Evolutionary conservation across 2,113 vertebrate species (phyloP), one percentile per base, ranked within the genome.

Genomic region (Lipophrys pholis): DNA sequence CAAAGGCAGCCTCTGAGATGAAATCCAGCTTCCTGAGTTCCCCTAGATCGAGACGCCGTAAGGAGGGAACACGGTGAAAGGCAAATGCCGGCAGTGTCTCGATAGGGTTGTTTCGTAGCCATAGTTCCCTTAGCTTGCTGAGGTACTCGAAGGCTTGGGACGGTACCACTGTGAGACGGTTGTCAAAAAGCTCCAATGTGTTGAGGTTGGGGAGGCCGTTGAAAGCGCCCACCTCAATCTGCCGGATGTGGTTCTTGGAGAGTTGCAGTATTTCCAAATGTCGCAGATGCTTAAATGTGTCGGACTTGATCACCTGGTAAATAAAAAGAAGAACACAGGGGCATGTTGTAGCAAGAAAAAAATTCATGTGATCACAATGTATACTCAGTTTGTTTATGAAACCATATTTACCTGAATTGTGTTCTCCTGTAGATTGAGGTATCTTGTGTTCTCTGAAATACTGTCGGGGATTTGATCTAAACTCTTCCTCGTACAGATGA

Each of bases 371-470:
- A 42, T 71, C 43, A 58, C 60, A 61, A 41, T 36, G 17, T 56
- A 15, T 45, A 17, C 2, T 40, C 5, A 42, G 58, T 21, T 55
- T 43, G 51, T 49, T 54, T 17, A 48, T 74, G 7, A 76, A 39
- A 46, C 6, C 52, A 59, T 63, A 46, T 75, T 91, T 91, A 91
- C 86, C 94, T 98, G 96, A 92, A 98, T 96, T 66, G 94, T 86
- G 77, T 99, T 99, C 91, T 99, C 97, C 87, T 99, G 97, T 52
- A 99, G 93, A 91, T 99, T 99, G 91, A 99, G 95, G 95, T 99
- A 99, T 64, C 97, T 93, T 4, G 97, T 99, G 95, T 99, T 99
- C 46, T 96, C 95, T 0, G 97, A 97, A 91, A 99, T 97, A 87
- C 95, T 97, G 4, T 89, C 69, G 0, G 97, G 97, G 1, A 99